Conservation (phyloP, 2,888 invertebrate genomes). For the Ophion obscuratus region DNA sequence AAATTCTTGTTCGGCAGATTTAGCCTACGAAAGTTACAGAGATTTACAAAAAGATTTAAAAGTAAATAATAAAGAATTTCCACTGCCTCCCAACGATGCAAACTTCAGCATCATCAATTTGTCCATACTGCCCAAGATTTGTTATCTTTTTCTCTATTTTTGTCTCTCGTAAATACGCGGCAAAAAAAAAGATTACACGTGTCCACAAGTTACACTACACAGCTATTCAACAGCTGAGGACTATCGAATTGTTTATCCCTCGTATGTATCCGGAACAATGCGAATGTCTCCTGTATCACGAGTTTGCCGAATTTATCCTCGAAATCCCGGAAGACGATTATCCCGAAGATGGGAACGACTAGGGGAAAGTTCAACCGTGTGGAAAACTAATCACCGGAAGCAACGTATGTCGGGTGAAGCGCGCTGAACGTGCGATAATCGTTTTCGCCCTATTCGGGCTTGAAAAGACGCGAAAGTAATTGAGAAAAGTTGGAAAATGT, state of each 20-base stretch:
- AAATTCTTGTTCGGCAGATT: background rate
- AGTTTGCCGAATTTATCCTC: slow-evolving; percentile 12
- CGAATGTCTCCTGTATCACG: slow-evolving; percentile 10
- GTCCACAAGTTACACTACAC: background rate
- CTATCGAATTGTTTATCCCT: background rate
- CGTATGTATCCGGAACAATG: background rate
- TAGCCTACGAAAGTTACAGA: background rate
- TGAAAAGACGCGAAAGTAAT: slow-evolving; percentile 38
- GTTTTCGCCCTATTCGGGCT: background rate
- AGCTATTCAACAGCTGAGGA: background rate
- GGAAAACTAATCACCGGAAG: slow-evolving; percentile 73
- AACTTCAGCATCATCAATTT: too few relatives aligned
- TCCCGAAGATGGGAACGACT: slow-evolving; percentile 37
- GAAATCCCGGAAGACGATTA: slow-evolving; percentile 30
- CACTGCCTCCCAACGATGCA: too few relatives aligned
- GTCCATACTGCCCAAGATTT: too few relatives aligned
- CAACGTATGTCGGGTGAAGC: slow-evolving; percentile 28
- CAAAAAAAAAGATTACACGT: background rate
- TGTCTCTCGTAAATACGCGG: too few relatives aligned
- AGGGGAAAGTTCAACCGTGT: slow-evolving; percentile 67
- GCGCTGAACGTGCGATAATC: slow-evolving; percentile 38
- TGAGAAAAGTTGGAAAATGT: slow-evolving; percentile 20
- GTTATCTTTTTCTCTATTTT: too few relatives aligned
- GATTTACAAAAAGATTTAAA: too few relatives aligned
- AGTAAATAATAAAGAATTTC: too few relatives aligned